Evolutionary conservation across 1,140 invertebrate genomes (phyloP).

Genomic region (Hesperophylax magnus): DNA sequence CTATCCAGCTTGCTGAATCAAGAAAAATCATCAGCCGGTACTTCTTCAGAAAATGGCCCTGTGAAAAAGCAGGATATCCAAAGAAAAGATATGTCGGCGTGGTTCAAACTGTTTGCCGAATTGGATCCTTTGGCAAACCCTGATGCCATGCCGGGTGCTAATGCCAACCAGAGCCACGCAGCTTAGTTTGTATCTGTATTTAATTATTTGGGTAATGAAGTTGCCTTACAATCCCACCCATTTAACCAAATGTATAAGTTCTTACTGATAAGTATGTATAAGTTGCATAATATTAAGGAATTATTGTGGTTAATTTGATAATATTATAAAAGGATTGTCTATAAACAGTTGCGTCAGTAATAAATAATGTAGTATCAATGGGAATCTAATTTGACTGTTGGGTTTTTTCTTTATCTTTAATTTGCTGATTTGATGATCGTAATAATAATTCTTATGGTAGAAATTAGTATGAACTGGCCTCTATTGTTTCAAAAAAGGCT

Average conservation of each 20-base stretch:
- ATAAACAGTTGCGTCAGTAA: too few relatives aligned
- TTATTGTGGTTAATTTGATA: too few relatives aligned
- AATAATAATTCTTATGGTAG: too few relatives aligned
- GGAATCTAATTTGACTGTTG: too few relatives aligned
- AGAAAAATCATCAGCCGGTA: constrained; percentile 1
- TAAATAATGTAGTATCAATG: too few relatives aligned
- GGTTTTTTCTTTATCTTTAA: too few relatives aligned
- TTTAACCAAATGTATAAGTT: neutral
- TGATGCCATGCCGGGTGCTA: constrained; percentile 67
- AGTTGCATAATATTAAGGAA: too few relatives aligned
- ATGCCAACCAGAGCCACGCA: constrained; percentile 66
- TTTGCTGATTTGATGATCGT: too few relatives aligned
- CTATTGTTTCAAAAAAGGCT: too few relatives aligned
- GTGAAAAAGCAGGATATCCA: constrained; percentile 57
- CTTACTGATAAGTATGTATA: too few relatives aligned
- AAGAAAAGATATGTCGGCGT: constrained; percentile 73
- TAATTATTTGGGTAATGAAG: constrained; percentile 15
- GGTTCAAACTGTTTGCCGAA: constrained; percentile 95
- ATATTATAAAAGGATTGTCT: too few relatives aligned
- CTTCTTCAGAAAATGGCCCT: constrained; percentile 32
- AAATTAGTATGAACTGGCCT: too few relatives aligned
- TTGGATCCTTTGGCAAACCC: constrained; percentile 91
- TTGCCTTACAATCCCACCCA: constrained; percentile 18
- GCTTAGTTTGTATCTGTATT: constrained; percentile 46
- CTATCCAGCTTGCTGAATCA: constrained; percentile 9